A percentile compares a stretch with the other conserved stretches of the same genome.
Conservation (phyloP, 2,113 vertebrate species). For the Psittacus erithacus region DNA sequence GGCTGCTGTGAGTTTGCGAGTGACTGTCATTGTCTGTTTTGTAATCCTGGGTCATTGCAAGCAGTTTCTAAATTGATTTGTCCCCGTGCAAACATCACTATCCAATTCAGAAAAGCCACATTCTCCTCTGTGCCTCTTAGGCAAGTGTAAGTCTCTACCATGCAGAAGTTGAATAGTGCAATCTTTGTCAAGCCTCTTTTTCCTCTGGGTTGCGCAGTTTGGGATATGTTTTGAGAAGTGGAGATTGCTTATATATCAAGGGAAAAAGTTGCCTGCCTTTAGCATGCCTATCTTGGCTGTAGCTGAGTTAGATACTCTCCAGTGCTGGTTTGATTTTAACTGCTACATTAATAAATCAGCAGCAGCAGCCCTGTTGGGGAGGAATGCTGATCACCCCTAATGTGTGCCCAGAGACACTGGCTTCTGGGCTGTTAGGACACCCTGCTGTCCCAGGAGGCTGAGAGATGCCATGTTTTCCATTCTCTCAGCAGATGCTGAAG, state of each 20-base stretch:
- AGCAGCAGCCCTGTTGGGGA: not conserved
- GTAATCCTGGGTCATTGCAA: not conserved
- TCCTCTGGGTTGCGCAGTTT: not conserved
- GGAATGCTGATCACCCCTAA: not conserved
- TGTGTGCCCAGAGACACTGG: not conserved
- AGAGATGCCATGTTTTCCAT: not conserved
- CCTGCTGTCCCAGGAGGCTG: not conserved
- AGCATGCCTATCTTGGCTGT: not conserved
- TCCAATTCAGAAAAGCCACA: not conserved
- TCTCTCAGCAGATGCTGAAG: not conserved
- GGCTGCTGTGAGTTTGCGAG: not conserved
- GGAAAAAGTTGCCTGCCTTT: not conserved
- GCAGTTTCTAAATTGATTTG: not conserved
- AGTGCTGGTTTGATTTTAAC: not conserved
- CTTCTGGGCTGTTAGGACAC: not conserved
- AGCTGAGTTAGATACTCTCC: not conserved
- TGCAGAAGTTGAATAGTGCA: accelerated
- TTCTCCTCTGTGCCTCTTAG: not conserved
- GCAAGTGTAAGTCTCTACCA: not conserved
- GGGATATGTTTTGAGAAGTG: not conserved
- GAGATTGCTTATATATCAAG: not conserved
- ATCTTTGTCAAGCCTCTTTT: not conserved
- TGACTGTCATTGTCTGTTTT: not conserved
- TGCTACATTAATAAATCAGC: not conserved
- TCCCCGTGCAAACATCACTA: not conserved